Conservation (phyloP, 2,888 invertebrate species). For the Anagyrus pseudococci region DNA sequence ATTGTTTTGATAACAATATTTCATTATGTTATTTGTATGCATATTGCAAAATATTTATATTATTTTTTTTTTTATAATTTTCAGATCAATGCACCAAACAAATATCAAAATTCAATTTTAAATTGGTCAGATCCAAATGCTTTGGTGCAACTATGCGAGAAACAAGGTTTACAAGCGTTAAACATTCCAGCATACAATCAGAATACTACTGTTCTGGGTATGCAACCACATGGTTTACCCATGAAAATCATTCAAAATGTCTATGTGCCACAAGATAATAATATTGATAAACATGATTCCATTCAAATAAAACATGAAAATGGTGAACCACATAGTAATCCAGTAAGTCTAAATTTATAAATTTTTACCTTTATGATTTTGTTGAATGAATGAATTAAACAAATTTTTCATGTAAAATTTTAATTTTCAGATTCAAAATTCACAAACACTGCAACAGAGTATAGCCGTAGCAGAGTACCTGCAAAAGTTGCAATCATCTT, state of each 20-base stretch:
- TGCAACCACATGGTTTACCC: slow-evolving; percentile 52
- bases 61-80: slow-evolving; percentile 6
- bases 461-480: slow-evolving; percentile 58
- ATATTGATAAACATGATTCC: no score
- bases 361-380: background rate
- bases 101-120: slow-evolving; percentile 53
- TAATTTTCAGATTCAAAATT: slow-evolving; percentile 44
- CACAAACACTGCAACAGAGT: slow-evolving; percentile 54
- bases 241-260: slow-evolving; percentile 54
- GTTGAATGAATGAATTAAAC: no score
- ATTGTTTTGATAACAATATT: background rate
- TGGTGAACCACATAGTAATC: slow-evolving; percentile 42
- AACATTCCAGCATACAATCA: slow-evolving; percentile 58
- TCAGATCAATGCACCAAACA: slow-evolving; percentile 52
- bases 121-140: slow-evolving; percentile 56
- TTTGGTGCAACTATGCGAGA: slow-evolving; percentile 55
- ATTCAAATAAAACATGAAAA: slow-evolving; percentile 37
- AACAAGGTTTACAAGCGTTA: slow-evolving; percentile 54
- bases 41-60: background rate
- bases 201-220: slow-evolving; percentile 52
- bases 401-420: slow-evolving; percentile 12
- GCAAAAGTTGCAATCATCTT: slow-evolving; percentile 57
- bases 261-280: slow-evolving; percentile 47
- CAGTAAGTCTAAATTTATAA: slow-evolving; percentile 39
- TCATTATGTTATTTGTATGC: background rate